Percentiles rank a stretch among this genome's conserved stretches.
Conservation (phyloP, 2,797 vertebrate genomes). For the Acanthurus leucopareius region DNA sequence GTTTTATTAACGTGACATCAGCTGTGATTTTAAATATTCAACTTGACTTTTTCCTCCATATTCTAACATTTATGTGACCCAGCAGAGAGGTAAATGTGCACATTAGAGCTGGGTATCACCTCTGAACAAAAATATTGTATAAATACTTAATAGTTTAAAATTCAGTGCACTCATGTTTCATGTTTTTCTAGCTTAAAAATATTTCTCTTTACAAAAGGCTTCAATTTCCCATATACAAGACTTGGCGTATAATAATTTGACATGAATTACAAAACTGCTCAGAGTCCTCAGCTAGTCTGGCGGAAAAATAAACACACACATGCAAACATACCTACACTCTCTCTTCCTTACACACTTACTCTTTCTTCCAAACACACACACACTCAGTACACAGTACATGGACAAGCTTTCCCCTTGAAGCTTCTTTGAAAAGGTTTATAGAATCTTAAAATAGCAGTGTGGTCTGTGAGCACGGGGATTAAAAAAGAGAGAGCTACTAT, state of each 20-base stretch:
- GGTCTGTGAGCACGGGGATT: constrained; percentile 78
- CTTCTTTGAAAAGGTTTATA: constrained; percentile 81
- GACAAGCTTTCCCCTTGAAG: constrained; percentile 71
- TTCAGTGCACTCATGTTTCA: constrained; percentile 31
- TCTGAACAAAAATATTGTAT: background rate
- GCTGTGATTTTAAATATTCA: constrained; percentile 60
- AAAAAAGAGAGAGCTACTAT: constrained; percentile 77
- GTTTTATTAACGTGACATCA: constrained; percentile 66
- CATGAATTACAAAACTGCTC: constrained; percentile 3
- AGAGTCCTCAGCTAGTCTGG: constrained; percentile 34
- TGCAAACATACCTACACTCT: constrained; percentile 29
- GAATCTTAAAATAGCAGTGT: constrained; percentile 84
- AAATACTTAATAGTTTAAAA: constrained; percentile 29
- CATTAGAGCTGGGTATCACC: constrained; percentile 20
- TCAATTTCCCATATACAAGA: constrained; percentile 8
- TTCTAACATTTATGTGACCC: constrained; percentile 16
- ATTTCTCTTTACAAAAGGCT: constrained; percentile 18
- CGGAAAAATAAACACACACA: constrained; percentile 34
- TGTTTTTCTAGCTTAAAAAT: constrained; percentile 29
- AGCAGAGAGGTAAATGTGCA: constrained; percentile 26
- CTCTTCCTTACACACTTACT: background rate
- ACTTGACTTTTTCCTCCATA: constrained; percentile 49
- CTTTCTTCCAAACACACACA: constrained; percentile 32
- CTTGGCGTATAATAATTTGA: constrained; percentile 9
- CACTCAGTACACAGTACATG: constrained; percentile 48